Evolutionary conservation across 2,888 invertebrate species (phyloP), one percentile per base, ranked within the genome.

Genomic region (Volucella inanis): DNA sequence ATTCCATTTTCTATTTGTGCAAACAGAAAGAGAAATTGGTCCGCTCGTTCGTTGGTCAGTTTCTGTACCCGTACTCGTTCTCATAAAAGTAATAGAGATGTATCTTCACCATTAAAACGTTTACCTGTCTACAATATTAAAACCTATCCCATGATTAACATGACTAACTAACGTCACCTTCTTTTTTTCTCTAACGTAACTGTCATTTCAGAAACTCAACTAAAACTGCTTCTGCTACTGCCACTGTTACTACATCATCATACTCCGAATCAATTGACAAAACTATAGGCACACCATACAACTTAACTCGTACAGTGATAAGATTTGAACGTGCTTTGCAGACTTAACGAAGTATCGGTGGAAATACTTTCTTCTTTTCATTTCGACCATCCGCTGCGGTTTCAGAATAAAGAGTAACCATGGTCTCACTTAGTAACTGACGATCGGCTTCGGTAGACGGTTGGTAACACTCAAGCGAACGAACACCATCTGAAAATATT

Each of bases 1-100:
- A 70, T 57, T 64, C 43, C 41, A 81, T 81, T 81, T 85, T 81
- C 85, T 85, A 81, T 64, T 81, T 68, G 81, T 62, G 64, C 85
- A 81, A 77, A 77, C 76, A 81, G 85, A 85, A 85, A 85, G 85
- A 85, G 85, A 85, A 85, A 85, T 71, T 85, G 81, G 76, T 85
- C 80, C 81, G 81, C 67, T 85, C 76, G 76, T 85, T 76, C 81
- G 77, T 67, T 81, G 76, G 81, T 76, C 81, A 85, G 71, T 76
- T 81, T 72, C 67, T 61, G 67, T 62, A 71, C 71, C 62, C 61
- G 31, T 31, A 31, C 31, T 31, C 31, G 31, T 62, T 55, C 10
- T 31, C 61, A n/a, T 72, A 43, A 57, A 62, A 76, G 62, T 85
- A 80, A 85, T 68, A 76, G 39, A 65, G 62, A 76, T 76, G 80